Conservation (phyloP, 2,113 vertebrate species). For the Poeciliopsis turrubarensis region DNA sequence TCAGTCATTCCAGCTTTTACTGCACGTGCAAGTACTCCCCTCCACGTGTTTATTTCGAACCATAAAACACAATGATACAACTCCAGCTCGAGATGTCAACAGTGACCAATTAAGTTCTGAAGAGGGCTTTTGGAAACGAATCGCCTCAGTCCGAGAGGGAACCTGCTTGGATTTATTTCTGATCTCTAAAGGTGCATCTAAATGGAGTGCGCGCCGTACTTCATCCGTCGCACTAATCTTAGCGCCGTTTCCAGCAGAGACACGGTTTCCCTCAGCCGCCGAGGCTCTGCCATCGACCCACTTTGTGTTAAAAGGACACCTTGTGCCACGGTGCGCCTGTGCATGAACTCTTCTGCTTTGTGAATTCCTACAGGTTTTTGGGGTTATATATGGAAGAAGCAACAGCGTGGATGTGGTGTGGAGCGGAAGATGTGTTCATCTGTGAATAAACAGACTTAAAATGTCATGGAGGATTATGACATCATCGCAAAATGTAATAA, state of each 20-base stretch:
- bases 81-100: constrained; percentile 20
- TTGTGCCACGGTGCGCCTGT: neutral
- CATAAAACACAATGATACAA: constrained; percentile 24
- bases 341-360: too few species aligned
- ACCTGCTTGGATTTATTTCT: constrained; percentile 4
- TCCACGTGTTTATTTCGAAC: constrained; percentile 14
- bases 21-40: neutral
- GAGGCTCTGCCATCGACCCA: neutral
- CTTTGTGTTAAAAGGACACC: neutral
- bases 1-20: neutral
- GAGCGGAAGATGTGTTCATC: too few species aligned
- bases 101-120: constrained; percentile 38
- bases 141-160: neutral
- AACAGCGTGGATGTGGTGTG: too few species aligned
- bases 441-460: too few species aligned
- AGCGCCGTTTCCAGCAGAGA: neutral
- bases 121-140: constrained; percentile 21
- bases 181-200: constrained; percentile 5
- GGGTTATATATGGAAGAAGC: too few species aligned
- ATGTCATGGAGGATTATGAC: too few species aligned
- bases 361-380: too few species aligned
- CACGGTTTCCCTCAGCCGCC: neutral
- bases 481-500: too few species aligned
- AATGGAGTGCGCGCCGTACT: neutral
- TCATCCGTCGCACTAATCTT: neutral